Base-by-base conservation (phyloP, 2,113 vertebrate genomes). In the Herpetotheres cachinnans region DNA sequence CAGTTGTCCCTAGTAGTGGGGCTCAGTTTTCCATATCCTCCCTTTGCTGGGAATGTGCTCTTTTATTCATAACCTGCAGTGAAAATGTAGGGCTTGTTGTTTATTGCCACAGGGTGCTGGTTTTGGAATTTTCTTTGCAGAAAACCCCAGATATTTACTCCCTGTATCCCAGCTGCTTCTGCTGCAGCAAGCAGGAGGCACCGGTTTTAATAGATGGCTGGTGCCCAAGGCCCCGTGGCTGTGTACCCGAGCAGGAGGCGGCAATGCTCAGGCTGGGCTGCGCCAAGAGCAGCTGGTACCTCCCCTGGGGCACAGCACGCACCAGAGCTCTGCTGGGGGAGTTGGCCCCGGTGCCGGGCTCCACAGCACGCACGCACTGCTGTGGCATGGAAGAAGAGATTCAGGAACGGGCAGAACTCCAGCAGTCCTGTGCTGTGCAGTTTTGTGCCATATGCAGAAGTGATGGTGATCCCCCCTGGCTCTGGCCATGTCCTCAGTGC, bases 221-320 rank as follows among this genome's bases (percentile, higher is more conserved):
- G n/a, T 66, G 82, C 71, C 90, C 82, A 44, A 70, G 46, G 76
- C 9, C 30, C 74, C 0, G 3, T 30, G 74, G 66, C 87, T 18
- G 15, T 15, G 3, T 40, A 22, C 34, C 18, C 2, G 1, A 42
- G 88, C 38, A 21, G 90, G 84, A 84, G 47, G 86, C 25, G 8
- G 80, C 6, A 10, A 27, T 12, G 70, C 52, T 82, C 20, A 12
- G 63, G 63, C 71, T 95, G 89, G 63, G 83, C 91, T 44, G 46
- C 86, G 80, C 76, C 84, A 77, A 72, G 62, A 76, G 89, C 93
- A 76, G 91, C 93, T 85, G 93, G 47, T 85, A 63, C 56, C 77
- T 82, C 32, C 54, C 62, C 42, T 3, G 18, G 59, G 72, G 80
- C 91, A 85, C 82, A 87, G 78, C 88, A 89, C 15, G 18, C 83